phyloP scores from a whole-genome alignment of 2,888 invertebrate species.

The Athrips mouffetella region DNA sequence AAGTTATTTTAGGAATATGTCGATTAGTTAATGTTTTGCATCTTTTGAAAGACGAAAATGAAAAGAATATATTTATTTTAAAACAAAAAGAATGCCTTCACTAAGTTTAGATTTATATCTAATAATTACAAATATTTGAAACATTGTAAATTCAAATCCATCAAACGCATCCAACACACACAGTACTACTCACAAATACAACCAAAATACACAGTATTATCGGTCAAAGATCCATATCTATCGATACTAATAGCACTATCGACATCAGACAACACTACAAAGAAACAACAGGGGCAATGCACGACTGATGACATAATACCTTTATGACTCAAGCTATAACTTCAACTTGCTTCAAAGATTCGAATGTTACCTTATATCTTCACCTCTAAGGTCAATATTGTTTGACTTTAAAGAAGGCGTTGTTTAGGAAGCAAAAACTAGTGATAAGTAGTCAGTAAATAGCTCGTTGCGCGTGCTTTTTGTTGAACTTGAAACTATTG shows the following conservation, averaged over 20 bases:
- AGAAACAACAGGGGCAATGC: slow-evolving; percentile 23
- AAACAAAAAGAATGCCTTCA: too few relatives aligned
- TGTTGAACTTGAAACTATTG: slow-evolving; percentile 12
- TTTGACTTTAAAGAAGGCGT: not conserved
- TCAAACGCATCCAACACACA: too few relatives aligned
- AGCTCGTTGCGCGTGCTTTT: slow-evolving; percentile 6
- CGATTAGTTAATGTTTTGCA: not conserved
- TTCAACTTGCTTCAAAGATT: slow-evolving; percentile 1
- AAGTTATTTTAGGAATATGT: not conserved
- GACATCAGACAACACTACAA: slow-evolving; percentile 6
- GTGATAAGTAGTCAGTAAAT: slow-evolving; percentile 3
- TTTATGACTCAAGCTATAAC: slow-evolving; percentile 23
- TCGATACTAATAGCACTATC: slow-evolving; percentile 11
- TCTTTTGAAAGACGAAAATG: too few relatives aligned
- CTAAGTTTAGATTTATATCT: too few relatives aligned
- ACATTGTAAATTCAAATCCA: too few relatives aligned
- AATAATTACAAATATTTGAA: too few relatives aligned
- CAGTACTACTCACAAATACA: too few relatives aligned
- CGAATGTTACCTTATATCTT: slow-evolving; percentile 16
- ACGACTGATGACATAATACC: slow-evolving; percentile 28
- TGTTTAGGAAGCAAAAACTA: slow-evolving; percentile 5
- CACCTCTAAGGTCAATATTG: slow-evolving; percentile 10
- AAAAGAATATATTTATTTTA: too few relatives aligned
- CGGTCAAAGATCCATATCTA: slow-evolving; percentile 12
- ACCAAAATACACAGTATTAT: slow-evolving; percentile 25